phyloP scores from a whole-genome alignment of 1,140 invertebrate species.

The Anastrepha ludens region DNA sequence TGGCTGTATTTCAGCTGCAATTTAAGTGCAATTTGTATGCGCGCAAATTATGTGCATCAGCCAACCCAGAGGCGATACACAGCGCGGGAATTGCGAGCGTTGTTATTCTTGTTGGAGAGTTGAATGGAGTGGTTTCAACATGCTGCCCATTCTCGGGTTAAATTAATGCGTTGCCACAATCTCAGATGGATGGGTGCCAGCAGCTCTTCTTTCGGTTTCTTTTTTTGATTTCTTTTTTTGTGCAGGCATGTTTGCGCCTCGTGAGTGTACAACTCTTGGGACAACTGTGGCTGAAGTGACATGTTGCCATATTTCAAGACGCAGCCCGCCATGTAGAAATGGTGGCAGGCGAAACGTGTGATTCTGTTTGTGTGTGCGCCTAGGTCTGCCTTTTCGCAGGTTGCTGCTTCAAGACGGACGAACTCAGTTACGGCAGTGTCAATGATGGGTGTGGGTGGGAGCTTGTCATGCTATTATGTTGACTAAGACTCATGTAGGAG shows the following conservation, averaged over 20 bases:
- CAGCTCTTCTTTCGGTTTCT: neutral
- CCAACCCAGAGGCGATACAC: neutral
- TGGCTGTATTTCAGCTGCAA: neutral
- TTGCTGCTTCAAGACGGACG: neutral
- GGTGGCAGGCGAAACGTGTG: neutral
- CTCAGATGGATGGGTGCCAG: neutral
- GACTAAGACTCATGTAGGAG: neutral
- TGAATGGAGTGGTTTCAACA: neutral
- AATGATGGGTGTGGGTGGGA: neutral
- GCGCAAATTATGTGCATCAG: slow-evolving; percentile 10
- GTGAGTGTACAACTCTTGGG: neutral
- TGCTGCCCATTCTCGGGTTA: neutral
- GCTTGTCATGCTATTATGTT: neutral
- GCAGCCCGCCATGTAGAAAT: neutral
- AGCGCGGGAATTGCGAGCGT: neutral
- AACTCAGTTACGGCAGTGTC: too few species aligned
- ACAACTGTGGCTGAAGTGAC: neutral
- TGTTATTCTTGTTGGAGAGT: neutral
- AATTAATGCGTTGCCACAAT: slow-evolving; percentile 34
- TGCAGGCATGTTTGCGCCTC: neutral
- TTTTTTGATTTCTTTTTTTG: neutral
- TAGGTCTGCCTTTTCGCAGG: neutral
- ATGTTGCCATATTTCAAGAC: slow-evolving; percentile 5
- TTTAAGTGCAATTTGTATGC: slow-evolving; percentile 41
- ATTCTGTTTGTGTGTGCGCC: neutral